Conservation (phyloP, 2,888 invertebrate genomes). For the Diogma glabrata region DNA sequence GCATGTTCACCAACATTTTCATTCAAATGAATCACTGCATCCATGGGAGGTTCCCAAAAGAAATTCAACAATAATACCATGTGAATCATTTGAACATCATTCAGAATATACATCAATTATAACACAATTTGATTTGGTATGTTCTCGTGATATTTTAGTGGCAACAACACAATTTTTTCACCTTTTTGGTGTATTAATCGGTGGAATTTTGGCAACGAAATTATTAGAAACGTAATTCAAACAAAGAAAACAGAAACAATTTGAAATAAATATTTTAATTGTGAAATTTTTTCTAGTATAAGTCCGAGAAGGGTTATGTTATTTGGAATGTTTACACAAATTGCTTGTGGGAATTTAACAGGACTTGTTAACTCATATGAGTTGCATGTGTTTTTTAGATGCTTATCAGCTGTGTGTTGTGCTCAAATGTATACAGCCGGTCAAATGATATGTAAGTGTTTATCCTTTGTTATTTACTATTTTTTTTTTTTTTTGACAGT, state of each 20-base stretch:
- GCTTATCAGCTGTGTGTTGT: conserved; percentile 37
- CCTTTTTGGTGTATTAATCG: conserved; percentile 38
- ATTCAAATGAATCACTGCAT: conserved; percentile 27
- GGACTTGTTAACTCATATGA: conserved; percentile 36
- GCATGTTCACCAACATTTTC: conserved; percentile 33
- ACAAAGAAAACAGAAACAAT: too few species aligned
- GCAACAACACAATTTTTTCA: conserved; percentile 41
- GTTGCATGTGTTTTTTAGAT: conserved; percentile 37
- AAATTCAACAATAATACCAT: conserved; percentile 32
- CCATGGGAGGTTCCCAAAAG: conserved; percentile 31
- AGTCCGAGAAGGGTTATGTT: conserved; percentile 37
- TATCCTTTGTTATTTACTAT: too few species aligned
- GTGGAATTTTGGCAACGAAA: conserved; percentile 37
- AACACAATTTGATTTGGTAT: conserved; percentile 39
- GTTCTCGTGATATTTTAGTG: conserved; percentile 37
- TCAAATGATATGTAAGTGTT: conserved; percentile 36
- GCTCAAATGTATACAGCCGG: conserved; percentile 39
- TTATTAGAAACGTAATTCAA: conserved; percentile 34
- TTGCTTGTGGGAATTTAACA: conserved; percentile 36
- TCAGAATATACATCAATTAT: conserved; percentile 33
- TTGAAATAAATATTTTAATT: conserved; percentile 2
- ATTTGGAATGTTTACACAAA: conserved; percentile 37
- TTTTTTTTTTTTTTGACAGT: too few species aligned
- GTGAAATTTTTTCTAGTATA: conserved; percentile 25
- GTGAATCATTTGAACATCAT: conserved; percentile 32